Conservation (phyloP, 2,888 invertebrate genomes). For the Cephus spinipes region DNA sequence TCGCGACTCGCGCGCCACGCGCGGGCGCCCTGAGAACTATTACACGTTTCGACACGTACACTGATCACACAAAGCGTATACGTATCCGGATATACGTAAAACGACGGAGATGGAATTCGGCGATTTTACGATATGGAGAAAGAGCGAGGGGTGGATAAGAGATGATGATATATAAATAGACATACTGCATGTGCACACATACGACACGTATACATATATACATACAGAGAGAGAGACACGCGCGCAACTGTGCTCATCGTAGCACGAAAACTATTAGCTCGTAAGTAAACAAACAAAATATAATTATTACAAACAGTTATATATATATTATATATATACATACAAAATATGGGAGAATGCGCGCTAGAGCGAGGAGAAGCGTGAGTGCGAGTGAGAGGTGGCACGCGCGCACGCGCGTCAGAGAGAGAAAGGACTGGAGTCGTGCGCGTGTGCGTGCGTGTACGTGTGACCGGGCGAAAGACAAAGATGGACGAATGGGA, state of each 20-base stretch:
- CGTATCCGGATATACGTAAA: background rate
- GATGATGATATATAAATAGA: slow-evolving; percentile 16
- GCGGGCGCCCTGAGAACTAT: background rate
- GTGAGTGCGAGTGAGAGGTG: slow-evolving; percentile 41
- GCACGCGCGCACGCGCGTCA: background rate
- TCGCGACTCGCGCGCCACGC: slow-evolving; percentile 6
- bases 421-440: background rate
- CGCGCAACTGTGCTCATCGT: slow-evolving; percentile 63
- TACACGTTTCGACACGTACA: background rate
- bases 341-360: slow-evolving; percentile 34
- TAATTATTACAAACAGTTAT: slow-evolving; percentile 66
- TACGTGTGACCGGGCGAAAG: background rate
- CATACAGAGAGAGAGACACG: slow-evolving; percentile 31
- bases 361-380: slow-evolving; percentile 32
- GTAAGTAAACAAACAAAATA: slow-evolving; percentile 66
- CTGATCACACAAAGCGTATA: background rate
- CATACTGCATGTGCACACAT: slow-evolving; percentile 16
- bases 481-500: background rate
- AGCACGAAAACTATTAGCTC: slow-evolving; percentile 66
- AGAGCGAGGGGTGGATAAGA: slow-evolving; percentile 20
- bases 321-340: slow-evolving; percentile 66
- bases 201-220: slow-evolving; percentile 27
- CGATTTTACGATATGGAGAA: background rate
- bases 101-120: background rate
- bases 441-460: background rate